phyloP scores from a whole-genome alignment of 1,140 invertebrate species.

The Hylaeus volcanicus region DNA sequence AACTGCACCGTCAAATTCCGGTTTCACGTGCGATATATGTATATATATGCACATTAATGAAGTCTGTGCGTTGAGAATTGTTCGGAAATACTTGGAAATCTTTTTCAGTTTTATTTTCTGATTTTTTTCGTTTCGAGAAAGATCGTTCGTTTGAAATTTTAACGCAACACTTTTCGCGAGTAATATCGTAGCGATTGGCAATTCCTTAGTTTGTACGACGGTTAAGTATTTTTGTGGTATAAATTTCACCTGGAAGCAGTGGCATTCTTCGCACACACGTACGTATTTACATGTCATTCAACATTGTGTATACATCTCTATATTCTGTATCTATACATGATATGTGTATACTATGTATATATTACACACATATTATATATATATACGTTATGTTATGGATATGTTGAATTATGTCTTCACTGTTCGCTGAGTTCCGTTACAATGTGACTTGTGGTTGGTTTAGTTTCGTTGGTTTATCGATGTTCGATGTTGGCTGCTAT shows the following conservation, averaged over 20 bases:
- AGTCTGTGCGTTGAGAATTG: background rate
- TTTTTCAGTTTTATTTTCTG: background rate
- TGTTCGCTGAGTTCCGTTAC: constrained; percentile 76
- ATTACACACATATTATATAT: constrained; percentile 34
- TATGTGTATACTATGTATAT: constrained; percentile 32
- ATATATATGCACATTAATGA: constrained; percentile 1
- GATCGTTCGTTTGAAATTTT: background rate
- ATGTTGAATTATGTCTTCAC: constrained; percentile 71
- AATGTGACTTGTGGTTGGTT: constrained; percentile 78
- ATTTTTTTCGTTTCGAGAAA: background rate
- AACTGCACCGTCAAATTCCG: constrained; percentile 11
- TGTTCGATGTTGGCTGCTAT: constrained; percentile 80
- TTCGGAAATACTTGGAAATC: background rate
- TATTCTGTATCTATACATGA: constrained; percentile 43
- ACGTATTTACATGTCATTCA: constrained; percentile 59
- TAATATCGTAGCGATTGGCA: no score
- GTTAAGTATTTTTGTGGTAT: background rate
- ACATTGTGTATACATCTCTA: constrained; percentile 54
- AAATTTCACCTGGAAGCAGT: constrained; percentile 38
- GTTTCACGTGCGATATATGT: background rate
- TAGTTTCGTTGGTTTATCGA: constrained; percentile 78
- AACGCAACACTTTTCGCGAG: background rate
- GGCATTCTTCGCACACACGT: constrained; percentile 65
- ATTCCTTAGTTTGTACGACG: background rate
- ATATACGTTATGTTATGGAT: constrained; percentile 29